Evolutionary conservation across 2,113 vertebrate genomes (phyloP).

Genomic region (Chaetura pelagica): DNA sequence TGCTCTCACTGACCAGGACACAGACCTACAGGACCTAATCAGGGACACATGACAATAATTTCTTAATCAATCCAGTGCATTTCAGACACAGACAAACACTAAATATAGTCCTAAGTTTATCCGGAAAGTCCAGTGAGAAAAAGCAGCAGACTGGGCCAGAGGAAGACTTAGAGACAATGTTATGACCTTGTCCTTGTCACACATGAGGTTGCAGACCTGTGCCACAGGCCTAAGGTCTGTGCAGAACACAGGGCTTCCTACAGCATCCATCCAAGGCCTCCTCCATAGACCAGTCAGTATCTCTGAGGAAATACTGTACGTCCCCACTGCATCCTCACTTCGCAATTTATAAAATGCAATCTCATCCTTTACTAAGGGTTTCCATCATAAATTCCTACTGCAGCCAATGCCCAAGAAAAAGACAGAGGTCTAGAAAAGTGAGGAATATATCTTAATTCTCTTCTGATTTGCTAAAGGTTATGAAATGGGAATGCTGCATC

Average conservation of each 20-base stretch:
- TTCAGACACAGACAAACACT: background rate
- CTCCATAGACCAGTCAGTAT: background rate
- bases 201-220: background rate
- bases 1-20: background rate
- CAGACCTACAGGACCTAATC: background rate
- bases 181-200: background rate
- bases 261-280: background rate
- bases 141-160: background rate
- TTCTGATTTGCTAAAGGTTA: background rate
- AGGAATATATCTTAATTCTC: background rate
- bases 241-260: background rate
- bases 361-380: background rate
- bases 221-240: background rate
- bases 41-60: rapidly evolving
- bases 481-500: background rate
- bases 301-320: background rate
- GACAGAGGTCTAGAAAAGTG: background rate
- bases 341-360: background rate
- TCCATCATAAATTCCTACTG: background rate
- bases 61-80: rapidly evolving
- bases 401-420: background rate
- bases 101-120: background rate
- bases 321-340: background rate
- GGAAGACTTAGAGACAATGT: background rate
- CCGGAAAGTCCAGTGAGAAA: rapidly evolving